Percentiles rank a stretch among this genome's conserved stretches.
These are phyloP conservation scores for Galerucella nymphaeae DNA, from an alignment of 2,888 invertebrate species.

Conservation along the genomic window DNA sequence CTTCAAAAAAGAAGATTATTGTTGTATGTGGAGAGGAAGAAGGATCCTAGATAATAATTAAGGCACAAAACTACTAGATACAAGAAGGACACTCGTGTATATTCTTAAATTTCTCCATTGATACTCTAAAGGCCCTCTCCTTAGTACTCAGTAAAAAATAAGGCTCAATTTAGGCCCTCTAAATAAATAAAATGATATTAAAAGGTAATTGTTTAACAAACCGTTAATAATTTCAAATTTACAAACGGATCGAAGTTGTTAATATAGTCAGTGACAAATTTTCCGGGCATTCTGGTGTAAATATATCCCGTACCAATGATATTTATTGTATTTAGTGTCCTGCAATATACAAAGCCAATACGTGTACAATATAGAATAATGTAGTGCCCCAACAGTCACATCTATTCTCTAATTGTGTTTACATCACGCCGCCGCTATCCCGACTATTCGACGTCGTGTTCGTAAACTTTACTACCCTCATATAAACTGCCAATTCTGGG, in stretches of 20 bases:
- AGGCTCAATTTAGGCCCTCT: not conserved
- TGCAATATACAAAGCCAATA: conserved; percentile 51
- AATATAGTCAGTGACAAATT: conserved; percentile 46
- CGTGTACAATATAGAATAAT: conserved; percentile 55
- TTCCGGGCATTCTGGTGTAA: conserved; percentile 43
- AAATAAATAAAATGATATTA: not conserved
- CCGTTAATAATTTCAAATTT: conserved; percentile 40
- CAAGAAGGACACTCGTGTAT: too few species aligned
- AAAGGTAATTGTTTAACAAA: conserved; percentile 7
- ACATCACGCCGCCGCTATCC: conserved; percentile 50
- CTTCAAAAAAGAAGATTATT: too few species aligned
- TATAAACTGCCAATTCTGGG: conserved; percentile 54
- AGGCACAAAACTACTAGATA: too few species aligned
- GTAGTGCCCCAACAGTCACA: conserved; percentile 55
- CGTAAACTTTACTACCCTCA: conserved; percentile 53
- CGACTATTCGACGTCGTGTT: conserved; percentile 52
- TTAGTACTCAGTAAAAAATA: too few species aligned
- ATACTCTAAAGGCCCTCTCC: too few species aligned
- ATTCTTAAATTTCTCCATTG: too few species aligned
- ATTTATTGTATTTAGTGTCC: conserved; percentile 46
- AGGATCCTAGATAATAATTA: too few species aligned
- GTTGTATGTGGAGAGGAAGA: too few species aligned
- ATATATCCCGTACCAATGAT: conserved; percentile 38
- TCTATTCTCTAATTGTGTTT: conserved; percentile 58
- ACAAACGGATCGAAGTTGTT: conserved; percentile 37